Base-by-base conservation (phyloP, 2,113 vertebrate species). In the Trachemys scripta region DNA sequence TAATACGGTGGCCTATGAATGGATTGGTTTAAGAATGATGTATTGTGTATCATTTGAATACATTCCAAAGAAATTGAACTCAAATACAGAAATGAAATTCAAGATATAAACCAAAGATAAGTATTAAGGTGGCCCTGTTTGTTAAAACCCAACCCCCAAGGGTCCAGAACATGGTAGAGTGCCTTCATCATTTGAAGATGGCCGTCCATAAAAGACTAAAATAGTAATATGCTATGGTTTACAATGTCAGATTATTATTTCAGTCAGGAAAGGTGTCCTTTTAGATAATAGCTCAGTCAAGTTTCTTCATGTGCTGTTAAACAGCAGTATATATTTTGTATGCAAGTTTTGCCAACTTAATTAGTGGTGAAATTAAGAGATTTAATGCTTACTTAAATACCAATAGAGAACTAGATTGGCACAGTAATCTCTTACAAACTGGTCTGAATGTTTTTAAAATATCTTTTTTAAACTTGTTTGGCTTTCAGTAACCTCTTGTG, bases 211-310 rank as follows among this genome's bases (percentile, higher is more conserved):
- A 97, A 72, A 96, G 79, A 87, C 79, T 65, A 84, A 95, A 97
- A 87, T 75, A 91, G 75, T 76, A 94, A 94, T 85, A 85, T 45
- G 12, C 5, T 82, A 17, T 95, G 91, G 96, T 97, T 97, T 98
- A 95, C 3, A 59, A 88, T 80, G 85, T 38, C 57, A 96, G 89
- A 96, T 95, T 94, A 89, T 96, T 95, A 27, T 91, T 85, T 94
- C 86, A 94, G 88, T 91, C 87, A 92, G 80, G 81, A 96, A 97
- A 96, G 88, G 76, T 95, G 95, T 95, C 89, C 93, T 95, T 98
- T 93, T 94, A 95, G 87, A 90, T 92, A 94, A 86, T 3, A 80
- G 72, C 69, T 95, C 82, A 47, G 65, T 90, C 84, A 95, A 62
- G 20, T 94, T 93, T 96, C 72, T 95, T 85, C 82, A 89, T 49